Evolutionary conservation across 2,113 vertebrate species (phyloP).

Genomic region (Elaphurus davidianus): DNA sequence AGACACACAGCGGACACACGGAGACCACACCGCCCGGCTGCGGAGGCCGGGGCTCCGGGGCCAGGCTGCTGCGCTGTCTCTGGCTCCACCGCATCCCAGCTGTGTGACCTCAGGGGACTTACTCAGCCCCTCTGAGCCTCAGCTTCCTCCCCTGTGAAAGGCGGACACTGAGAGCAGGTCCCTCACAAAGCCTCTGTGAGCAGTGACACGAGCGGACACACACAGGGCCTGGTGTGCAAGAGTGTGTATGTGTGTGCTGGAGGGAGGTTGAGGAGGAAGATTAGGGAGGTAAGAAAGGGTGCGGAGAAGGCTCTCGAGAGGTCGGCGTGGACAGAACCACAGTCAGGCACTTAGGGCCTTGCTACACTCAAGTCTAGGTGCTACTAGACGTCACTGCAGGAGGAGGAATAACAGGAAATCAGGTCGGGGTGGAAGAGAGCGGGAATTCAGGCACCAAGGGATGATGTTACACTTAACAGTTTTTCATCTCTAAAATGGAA

Average conservation of each 20-base stretch:
- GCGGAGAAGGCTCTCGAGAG: neutral
- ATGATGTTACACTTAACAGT: neutral
- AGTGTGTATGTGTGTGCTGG: neutral
- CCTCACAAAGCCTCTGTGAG: neutral
- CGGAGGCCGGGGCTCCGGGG: neutral
- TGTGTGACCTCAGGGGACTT: neutral
- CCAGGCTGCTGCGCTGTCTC: neutral
- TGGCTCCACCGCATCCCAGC: neutral
- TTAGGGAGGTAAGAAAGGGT: neutral
- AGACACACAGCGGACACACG: rapidly evolving
- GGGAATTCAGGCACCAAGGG: neutral
- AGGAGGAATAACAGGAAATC: neutral
- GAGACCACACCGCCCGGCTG: rapidly evolving
- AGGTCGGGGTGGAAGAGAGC: neutral
- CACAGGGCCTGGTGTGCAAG: rapidly evolving
- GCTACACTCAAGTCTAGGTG: rapidly evolving
- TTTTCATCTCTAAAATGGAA: neutral
- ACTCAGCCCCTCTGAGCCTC: neutral
- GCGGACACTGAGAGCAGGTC: neutral
- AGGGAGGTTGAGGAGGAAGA: too few relatives aligned
- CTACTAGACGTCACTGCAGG: neutral
- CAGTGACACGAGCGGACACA: neutral
- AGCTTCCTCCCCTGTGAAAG: neutral
- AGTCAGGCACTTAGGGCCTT: neutral
- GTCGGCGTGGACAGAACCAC: rapidly evolving